phyloP scores from a whole-genome alignment of 2,797 vertebrate species.

The Glossophaga mutica region DNA sequence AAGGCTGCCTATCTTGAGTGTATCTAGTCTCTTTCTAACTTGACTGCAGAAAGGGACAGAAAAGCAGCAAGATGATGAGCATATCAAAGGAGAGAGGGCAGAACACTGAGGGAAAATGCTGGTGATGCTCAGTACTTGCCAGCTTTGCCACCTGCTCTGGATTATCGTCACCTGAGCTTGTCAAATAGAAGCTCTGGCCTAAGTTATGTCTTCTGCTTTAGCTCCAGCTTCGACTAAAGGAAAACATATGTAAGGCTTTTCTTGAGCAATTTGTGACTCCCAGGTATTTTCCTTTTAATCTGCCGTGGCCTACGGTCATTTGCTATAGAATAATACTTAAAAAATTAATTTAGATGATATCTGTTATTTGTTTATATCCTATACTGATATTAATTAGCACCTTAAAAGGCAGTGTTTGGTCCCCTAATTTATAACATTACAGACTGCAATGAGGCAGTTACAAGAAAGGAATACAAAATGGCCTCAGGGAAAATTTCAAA shows the following conservation, averaged over 20 bases:
- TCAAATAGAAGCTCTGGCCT: not conserved
- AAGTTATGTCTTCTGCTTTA: not conserved
- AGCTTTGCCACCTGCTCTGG: not conserved
- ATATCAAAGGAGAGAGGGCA: not conserved
- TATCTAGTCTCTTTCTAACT: not conserved
- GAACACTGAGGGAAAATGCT: not conserved
- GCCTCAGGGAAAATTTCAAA: slow-evolving; percentile 1
- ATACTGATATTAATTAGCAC: not conserved
- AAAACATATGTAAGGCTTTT: not conserved
- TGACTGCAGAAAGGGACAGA: not conserved
- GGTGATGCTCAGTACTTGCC: not conserved
- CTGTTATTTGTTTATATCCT: not conserved
- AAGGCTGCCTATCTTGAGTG: not conserved
- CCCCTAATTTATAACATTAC: not conserved
- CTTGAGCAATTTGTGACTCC: not conserved
- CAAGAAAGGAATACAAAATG: not conserved
- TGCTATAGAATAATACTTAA: not conserved
- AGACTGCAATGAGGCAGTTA: not conserved
- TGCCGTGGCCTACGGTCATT: not conserved
- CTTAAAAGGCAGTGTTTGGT: not conserved
- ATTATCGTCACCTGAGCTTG: not conserved
- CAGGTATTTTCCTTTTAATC: not conserved
- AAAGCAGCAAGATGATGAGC: not conserved
- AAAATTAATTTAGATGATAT: not conserved
- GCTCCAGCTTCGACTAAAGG: not conserved